Base-by-base conservation (phyloP, 2,888 invertebrate genomes). In the Mechanitis messenoides region DNA sequence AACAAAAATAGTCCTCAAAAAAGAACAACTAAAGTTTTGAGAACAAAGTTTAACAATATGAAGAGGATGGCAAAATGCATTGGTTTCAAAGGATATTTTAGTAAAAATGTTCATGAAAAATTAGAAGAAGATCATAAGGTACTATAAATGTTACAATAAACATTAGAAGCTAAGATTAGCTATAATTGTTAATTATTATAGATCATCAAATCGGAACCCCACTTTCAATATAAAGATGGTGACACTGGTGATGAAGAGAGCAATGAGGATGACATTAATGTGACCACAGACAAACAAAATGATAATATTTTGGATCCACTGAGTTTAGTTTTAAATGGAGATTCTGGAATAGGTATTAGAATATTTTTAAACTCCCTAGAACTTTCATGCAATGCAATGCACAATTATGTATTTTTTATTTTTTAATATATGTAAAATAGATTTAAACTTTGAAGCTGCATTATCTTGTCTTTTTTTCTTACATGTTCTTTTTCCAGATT, bases 31-130 rank as follows among this genome's bases (percentile, higher is more conserved):
- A 81, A 79, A 67, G 76, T 80, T 6, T 69, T 90, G 12, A 77
- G 76, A 7, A 85, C 75, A 3, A 90, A 88, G 68, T 88, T 89
- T 61, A 65, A 64, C 33, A 87, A 85, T 56, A 81, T 89, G 80
- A 89, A 81, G 60, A 77, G 68, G 59, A 53, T 78, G 53, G 78
- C 77, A 0, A 80, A 74, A 56, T 71, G 66, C 50, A 65, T 71
- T 31, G 71, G 73, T n/a, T 64, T 75, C 2, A 80, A 75, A 62
- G 71, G 72, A 45, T 73, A 67, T 61, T 62, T 77, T 6, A 71
- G 65, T 56, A 69, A 70, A 20, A 72, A 70, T n/a, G 72, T 73
- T 64, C 76, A 76, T 60, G 69, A 77, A 4, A 75, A 72, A 56
- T 58, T 79, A 45, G 62, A 78, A 60, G 74, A 80, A 60, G 74